Percentiles rank a stretch among this genome's conserved stretches.
These are phyloP conservation scores for Drosophila subpulchrella DNA, from an alignment of 1,140 invertebrate species.

Conservation along the genomic window DNA sequence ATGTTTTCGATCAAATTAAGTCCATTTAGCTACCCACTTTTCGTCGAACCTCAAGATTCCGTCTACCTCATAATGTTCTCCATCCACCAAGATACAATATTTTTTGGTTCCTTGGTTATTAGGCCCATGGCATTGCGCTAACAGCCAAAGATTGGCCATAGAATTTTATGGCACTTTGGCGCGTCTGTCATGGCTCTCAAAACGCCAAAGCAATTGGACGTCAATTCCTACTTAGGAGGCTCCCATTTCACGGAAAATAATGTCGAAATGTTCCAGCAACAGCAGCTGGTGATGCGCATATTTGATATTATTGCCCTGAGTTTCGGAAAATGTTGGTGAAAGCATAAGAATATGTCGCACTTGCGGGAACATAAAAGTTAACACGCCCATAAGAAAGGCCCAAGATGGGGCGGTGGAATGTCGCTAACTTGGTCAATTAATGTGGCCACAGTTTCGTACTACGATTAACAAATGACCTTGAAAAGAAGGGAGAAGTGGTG, in stretches of 20 bases:
- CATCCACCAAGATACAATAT: slow-evolving; percentile 19
- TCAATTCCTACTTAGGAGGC: slow-evolving; percentile 76
- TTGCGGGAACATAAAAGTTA: slow-evolving; percentile 65
- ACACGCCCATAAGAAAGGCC: slow-evolving; percentile 63
- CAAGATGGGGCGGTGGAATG: slow-evolving; percentile 26
- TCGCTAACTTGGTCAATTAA: slow-evolving; percentile 51
- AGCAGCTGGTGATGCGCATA: slow-evolving; percentile 77
- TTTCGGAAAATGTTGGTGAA: not conserved
- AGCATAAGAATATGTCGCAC: slow-evolving; percentile 31
- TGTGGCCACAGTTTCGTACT: slow-evolving; percentile 18
- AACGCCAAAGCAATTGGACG: slow-evolving; percentile 71
- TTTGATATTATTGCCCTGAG: slow-evolving; percentile 68
- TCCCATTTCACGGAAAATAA: slow-evolving; percentile 39
- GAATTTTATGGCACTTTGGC: slow-evolving; percentile 74
- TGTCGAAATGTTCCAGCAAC: slow-evolving; percentile 57
- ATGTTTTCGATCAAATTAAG: not conserved
- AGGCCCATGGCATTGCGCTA: slow-evolving; percentile 66
- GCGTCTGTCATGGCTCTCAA: slow-evolving; percentile 45
- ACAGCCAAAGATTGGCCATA: slow-evolving; percentile 77
- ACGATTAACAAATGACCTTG: slow-evolving; percentile 41
- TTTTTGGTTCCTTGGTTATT: slow-evolving; percentile 43
- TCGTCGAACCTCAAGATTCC: not conserved
- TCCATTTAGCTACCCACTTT: not conserved
- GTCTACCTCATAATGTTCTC: not conserved
- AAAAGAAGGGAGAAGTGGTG: not conserved